A percentile compares a stretch with the other conserved stretches of the same genome.
phyloP scores from a whole-genome alignment of 92 coral and sea anemone genomes.

The Bergia sp. region DNA sequence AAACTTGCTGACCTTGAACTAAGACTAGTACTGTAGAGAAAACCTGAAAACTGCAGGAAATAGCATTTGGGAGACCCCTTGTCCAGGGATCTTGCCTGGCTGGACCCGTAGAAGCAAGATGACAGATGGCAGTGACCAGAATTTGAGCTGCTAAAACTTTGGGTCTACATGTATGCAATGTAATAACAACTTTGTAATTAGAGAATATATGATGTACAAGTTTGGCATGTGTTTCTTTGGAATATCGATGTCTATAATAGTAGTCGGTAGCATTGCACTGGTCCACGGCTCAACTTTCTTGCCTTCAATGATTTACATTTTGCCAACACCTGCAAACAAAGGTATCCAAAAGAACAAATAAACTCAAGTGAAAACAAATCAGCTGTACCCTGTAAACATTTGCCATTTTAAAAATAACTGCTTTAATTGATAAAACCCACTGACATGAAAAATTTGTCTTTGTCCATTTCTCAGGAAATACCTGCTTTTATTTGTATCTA shows the following conservation, averaged over 20 bases:
- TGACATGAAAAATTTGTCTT: background rate
- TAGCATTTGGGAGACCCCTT: background rate
- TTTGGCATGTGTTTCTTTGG: background rate
- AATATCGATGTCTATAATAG: background rate
- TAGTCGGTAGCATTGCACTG: background rate
- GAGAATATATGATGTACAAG: background rate
- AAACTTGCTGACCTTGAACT: background rate
- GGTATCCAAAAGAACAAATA: constrained; percentile 15
- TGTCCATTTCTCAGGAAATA: constrained; percentile 8
- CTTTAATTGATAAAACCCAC: background rate
- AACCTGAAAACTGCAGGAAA: background rate
- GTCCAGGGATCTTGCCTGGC: background rate
- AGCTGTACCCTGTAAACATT: constrained; percentile 16
- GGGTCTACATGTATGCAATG: background rate
- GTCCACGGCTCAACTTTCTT: background rate
- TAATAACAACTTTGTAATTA: background rate
- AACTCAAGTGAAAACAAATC: constrained; percentile 16
- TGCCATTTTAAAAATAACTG: constrained; percentile 10
- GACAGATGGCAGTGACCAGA: background rate
- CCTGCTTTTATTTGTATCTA: constrained; percentile 21
- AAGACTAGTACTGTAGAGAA: background rate
- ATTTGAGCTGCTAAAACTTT: too few species aligned
- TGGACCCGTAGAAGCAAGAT: background rate
- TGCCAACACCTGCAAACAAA: constrained; percentile 15
- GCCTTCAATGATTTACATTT: background rate